Evolutionary conservation across 2,797 vertebrate genomes (phyloP), one percentile per base, ranked within the genome.

Genomic region (Sarcoramphus papa): DNA sequence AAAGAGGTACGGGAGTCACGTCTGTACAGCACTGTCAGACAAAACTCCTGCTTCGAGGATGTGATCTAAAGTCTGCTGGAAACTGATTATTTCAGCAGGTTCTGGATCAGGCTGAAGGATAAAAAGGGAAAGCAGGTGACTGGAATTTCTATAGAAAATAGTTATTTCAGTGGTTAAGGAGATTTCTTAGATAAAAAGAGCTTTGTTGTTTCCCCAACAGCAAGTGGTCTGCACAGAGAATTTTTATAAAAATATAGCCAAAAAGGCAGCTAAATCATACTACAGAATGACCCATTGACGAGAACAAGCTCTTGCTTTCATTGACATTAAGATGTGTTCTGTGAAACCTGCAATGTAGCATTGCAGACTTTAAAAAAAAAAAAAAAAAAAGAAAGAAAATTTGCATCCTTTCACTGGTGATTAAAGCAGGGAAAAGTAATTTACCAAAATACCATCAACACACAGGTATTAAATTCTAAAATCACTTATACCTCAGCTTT

Each of bases 261-360:
- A 88, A 91, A 87, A 92, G 50, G 47, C 57, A 92, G 73, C 9
- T 75, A 96, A 93, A 69, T 43, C 41, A 63, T 43, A 51, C 40
- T 30, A 62, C 22, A 88, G 86, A 94, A 78, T 75, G 54, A 92
- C 35, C 72, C 81, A 84, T 33, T 90, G 84, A 90, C 47, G 43
- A 93, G 68, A 94, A 93, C 33, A 93, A 85, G 43, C 35, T 92
- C 62, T 50, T 67, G 76, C 62, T 92, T 95, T 96, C 89, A 86
- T 3, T 69, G 56, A 48, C 68, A 51, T 77, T 90, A 90, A 93
- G 45, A 91, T 62, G 45, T 68, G 41, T 56, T 93, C 72, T 91
- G 72, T 83, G 68, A 93, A 92, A 88, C n/a, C 28, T 48, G 35
- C 78, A 83, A 85, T 18, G 41, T 22, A 80, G 73, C 62, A 62